Evolutionary conservation across 1,140 invertebrate species (phyloP), one percentile per base, ranked within the genome.

Genomic region (Lucilia cuprina): DNA sequence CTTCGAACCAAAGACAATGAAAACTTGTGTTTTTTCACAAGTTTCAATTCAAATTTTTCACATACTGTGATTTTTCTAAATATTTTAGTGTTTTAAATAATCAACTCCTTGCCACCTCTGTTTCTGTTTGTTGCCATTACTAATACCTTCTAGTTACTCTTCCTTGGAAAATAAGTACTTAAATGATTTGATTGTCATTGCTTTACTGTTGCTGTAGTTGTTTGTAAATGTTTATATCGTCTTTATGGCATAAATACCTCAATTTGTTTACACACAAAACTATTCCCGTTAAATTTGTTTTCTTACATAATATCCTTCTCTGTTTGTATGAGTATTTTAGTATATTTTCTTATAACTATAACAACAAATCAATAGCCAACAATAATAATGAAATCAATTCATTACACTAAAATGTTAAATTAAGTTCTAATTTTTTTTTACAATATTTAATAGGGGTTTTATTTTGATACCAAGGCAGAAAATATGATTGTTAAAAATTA

Each of bases 201-300:
- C 50, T 9, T 49, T 55, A 13, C 17, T 55, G 50, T 14, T 55
- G 17, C 13, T 55, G 12, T 13, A 17, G 17, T 55, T 17, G 50
- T 55, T 55, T 55, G 50, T 14, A 5, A 55, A 17, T 13, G 50
- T 55, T 55, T 55, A 14, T 70, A n/a, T 70, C 0, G 19, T 19
- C 60, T 19, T 70, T 70, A 70, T 19, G 17, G 60, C 17, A 21
- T 19, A 70, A 65, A 21, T 70, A 17, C 19, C 17, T 21, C 60
- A 70, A 70, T 70, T 70, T 70, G 60, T 70, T 70, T 70, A 70
- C 60, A 70, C 60, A 70, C 60, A 70, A 70, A 70, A 70, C 60
- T 70, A 70, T 70, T 21, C 60, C 25, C 4, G 13, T 60, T 70
- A 70, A 70, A 70, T 70, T 30, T 70, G 60, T 70, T 70, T 70